These are phyloP conservation scores for Lagorchestes hirsutus DNA, from an alignment of 2,797 vertebrate species.

Conservation along the genomic window DNA sequence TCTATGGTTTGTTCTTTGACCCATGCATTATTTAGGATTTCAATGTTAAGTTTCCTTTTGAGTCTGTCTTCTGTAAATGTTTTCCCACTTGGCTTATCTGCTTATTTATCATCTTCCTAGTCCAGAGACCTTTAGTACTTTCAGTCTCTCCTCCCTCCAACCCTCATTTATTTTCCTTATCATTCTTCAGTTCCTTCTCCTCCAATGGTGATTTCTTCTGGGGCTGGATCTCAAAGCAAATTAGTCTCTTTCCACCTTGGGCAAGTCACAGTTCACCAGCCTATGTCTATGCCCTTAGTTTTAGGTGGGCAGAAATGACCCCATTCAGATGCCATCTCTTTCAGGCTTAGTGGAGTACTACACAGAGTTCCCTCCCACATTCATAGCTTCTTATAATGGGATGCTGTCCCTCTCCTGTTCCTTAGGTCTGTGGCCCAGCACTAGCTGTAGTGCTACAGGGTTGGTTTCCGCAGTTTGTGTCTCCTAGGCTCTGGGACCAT, in stretches of 20 bases:
- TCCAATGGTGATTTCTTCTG: not conserved
- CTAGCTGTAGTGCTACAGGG: not conserved
- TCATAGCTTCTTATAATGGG: not conserved
- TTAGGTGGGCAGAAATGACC: not conserved
- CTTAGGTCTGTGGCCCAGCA: not conserved
- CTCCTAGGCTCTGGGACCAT: not conserved
- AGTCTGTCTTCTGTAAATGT: not conserved
- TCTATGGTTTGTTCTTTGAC: no score
- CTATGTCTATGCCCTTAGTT: not conserved
- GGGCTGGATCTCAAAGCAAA: not conserved
- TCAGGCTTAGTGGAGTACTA: not conserved
- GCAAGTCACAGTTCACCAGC: not conserved
- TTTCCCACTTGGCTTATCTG: not conserved
- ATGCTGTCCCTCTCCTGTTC: not conserved
- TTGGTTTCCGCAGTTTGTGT: not conserved
- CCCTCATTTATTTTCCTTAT: not conserved
- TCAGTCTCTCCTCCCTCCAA: no score
- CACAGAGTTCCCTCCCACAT: not conserved
- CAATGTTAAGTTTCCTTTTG: no score
- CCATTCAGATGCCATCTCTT: not conserved
- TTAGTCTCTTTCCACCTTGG: not conserved
- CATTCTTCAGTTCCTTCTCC: not conserved
- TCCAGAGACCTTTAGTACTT: not conserved
- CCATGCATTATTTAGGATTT: no score
- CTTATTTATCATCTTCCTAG: not conserved